These are phyloP conservation scores for Raphicerus campestris DNA, from an alignment of 2,113 vertebrate genomes.

Conservation along the genomic window DNA sequence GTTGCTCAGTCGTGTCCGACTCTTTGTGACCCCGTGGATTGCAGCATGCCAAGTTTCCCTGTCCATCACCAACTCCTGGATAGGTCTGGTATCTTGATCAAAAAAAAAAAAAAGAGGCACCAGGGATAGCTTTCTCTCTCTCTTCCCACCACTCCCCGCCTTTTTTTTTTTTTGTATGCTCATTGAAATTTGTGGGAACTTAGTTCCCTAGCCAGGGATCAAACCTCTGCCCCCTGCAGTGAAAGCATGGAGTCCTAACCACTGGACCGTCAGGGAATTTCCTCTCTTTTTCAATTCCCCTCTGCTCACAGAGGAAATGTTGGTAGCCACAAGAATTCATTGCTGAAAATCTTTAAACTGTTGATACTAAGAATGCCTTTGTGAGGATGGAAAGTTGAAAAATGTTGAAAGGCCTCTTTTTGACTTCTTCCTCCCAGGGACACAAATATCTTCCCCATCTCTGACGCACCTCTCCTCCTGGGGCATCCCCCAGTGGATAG, in stretches of 20 bases:
- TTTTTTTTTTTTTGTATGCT: neutral
- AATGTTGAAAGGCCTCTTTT: neutral
- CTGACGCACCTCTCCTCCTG: conserved; percentile 83
- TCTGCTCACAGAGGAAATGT: conserved; percentile 38
- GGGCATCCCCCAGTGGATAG: conserved; percentile 86
- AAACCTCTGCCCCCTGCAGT: neutral
- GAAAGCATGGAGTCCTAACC: neutral
- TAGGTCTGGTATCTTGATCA: neutral
- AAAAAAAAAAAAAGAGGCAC: neutral
- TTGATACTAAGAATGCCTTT: conserved; percentile 85
- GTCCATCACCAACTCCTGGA: neutral
- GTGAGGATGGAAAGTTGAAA: conserved; percentile 19
- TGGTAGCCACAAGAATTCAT: conserved; percentile 86
- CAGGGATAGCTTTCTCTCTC: too few species aligned
- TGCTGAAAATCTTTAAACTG: conserved; percentile 88
- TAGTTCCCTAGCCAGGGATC: neutral
- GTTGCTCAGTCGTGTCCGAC: neutral
- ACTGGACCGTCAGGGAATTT: neutral
- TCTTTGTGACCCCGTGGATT: neutral
- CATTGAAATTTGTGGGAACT: neutral
- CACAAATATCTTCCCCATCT: rapidly evolving
- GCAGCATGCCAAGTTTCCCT: neutral
- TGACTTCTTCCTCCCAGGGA: neutral
- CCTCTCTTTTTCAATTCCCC: neutral
- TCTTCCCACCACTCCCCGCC: neutral